These are phyloP conservation scores for Meleagris gallopavo DNA, from an alignment of 2,113 vertebrate species.

Conservation along the genomic window DNA sequence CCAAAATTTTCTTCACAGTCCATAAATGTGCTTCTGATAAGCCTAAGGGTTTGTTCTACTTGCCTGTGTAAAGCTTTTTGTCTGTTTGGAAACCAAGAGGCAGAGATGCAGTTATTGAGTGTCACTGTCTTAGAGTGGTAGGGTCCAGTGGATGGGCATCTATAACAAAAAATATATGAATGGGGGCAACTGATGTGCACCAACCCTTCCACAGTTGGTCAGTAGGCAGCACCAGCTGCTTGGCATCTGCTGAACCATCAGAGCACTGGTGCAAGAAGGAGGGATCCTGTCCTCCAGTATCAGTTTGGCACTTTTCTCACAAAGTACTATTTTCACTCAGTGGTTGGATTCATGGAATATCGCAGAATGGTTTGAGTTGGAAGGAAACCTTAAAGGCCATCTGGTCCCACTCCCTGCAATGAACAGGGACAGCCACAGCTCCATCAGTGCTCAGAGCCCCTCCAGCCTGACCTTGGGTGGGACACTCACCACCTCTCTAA, in stretches of 20 bases:
- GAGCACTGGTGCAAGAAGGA: neutral
- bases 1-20: neutral
- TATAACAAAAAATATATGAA: neutral
- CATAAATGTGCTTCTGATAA: neutral
- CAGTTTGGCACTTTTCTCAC: neutral
- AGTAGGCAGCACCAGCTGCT: neutral
- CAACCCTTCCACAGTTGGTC: rapidly evolving
- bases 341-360: neutral
- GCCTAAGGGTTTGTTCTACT: neutral
- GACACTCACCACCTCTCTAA: no score
- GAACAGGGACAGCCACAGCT: no score
- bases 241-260: neutral
- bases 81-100: neutral
- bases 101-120: neutral
- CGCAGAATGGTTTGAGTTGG: no score
- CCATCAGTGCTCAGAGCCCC: no score
- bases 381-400: no score
- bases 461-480: no score
- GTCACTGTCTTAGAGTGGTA: neutral
- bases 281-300: neutral
- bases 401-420: no score
- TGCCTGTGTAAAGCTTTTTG: neutral
- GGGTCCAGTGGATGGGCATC: neutral
- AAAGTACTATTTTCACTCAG: neutral
- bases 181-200: no score